phyloP scores from a whole-genome alignment of 2,797 vertebrate genomes.

The Trachops cirrhosus region DNA sequence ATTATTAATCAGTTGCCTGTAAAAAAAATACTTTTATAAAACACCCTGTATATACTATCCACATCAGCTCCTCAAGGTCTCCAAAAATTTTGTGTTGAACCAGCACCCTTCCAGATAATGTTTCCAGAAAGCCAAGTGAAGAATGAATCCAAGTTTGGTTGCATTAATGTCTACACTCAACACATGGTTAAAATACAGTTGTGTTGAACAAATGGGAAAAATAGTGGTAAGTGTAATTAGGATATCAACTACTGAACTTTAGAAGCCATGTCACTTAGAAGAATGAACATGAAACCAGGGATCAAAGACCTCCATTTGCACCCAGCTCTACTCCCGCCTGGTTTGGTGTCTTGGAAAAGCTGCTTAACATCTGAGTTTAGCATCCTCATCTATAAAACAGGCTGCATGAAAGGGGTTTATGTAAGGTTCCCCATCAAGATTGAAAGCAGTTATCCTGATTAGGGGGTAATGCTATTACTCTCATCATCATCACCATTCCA shows the following conservation, averaged over 20 bases:
- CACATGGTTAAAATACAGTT: not conserved
- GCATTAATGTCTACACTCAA: not conserved
- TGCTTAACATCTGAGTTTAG: not conserved
- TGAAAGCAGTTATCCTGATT: not conserved
- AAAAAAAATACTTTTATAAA: not conserved
- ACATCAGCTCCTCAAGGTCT: not conserved
- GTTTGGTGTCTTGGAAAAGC: not conserved
- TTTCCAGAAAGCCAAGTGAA: not conserved
- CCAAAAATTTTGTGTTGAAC: not conserved
- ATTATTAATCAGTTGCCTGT: slow-evolving; percentile 43
- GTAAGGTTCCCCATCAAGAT: not conserved
- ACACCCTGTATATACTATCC: not conserved
- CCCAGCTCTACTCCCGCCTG: not conserved
- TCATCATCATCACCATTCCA: not conserved
- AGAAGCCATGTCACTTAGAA: not conserved
- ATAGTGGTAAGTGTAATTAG: not conserved
- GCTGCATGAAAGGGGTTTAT: too few relatives aligned
- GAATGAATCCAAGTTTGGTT: not conserved
- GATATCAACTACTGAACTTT: not conserved
- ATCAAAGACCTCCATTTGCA: not conserved
- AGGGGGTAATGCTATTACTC: not conserved
- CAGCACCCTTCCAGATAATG: not conserved
- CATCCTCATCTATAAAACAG: not conserved
- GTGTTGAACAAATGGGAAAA: not conserved
- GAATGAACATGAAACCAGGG: not conserved